phyloP scores from a whole-genome alignment of 2,888 invertebrate species.

The Linnaemya vulpina region DNA sequence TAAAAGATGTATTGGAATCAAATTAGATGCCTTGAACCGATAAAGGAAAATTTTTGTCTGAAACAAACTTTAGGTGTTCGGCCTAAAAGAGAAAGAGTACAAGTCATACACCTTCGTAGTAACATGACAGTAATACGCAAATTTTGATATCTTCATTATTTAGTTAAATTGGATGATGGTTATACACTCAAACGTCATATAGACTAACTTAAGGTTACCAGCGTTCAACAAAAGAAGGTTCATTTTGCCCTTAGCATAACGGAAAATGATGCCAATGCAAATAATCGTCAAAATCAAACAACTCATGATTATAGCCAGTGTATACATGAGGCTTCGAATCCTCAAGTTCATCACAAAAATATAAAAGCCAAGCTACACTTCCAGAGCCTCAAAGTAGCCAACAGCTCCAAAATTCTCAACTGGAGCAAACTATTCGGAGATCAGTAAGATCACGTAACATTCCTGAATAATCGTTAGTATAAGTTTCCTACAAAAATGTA shows the following conservation, averaged over 20 bases:
- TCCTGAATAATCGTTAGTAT: no score
- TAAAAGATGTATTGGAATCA: conserved; percentile 43
- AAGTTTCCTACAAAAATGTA: no score
- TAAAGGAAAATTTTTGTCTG: background rate
- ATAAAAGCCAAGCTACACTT: background rate
- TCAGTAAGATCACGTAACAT: conserved; percentile 10
- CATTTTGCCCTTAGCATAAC: conserved; percentile 21
- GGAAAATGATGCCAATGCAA: background rate
- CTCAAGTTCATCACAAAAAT: conserved; percentile 1
- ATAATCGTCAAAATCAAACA: background rate
- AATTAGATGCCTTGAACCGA: conserved; percentile 47
- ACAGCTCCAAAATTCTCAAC: background rate
- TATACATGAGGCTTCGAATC: background rate
- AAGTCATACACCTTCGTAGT: conserved; percentile 25
- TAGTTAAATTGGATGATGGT: conserved; percentile 51
- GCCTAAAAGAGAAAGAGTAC: conserved; percentile 50
- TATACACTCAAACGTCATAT: conserved; percentile 54
- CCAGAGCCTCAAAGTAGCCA: background rate
- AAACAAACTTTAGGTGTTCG: conserved; percentile 33
- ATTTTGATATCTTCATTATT: conserved; percentile 30
- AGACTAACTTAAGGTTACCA: conserved; percentile 25
- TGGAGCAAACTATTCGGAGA: conserved; percentile 11
- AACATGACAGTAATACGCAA: conserved; percentile 11
- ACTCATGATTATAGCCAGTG: background rate
- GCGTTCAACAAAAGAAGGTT: conserved; percentile 22